Conservation (phyloP, 2,888 invertebrate species). For the Apocheima hispidaria region DNA sequence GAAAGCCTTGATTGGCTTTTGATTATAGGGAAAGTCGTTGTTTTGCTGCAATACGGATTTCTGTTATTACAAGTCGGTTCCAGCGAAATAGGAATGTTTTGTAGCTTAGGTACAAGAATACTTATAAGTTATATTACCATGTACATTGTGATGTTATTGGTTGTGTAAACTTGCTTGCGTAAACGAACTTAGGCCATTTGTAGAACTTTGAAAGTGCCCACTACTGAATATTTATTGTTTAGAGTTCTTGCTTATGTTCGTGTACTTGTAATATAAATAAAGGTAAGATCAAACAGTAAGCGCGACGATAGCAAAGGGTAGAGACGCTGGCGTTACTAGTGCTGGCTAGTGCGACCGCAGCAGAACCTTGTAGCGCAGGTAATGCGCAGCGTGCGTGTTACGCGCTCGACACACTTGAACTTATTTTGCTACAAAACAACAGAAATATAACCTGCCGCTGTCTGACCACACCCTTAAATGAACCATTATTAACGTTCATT, state of each 20-base stretch:
- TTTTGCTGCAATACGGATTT: constrained; percentile 20
- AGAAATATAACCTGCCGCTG: too few species aligned
- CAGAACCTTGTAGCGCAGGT: too few species aligned
- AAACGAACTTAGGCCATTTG: background rate
- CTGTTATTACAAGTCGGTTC: constrained; percentile 17
- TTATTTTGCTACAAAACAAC: too few species aligned
- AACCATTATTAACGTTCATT: too few species aligned
- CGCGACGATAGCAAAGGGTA: background rate
- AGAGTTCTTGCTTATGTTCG: background rate
- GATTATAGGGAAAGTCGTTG: constrained; percentile 46
- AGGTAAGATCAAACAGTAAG: background rate
- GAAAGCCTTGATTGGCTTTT: constrained; percentile 49
- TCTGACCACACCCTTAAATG: too few species aligned
- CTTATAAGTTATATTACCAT: constrained; percentile 4
- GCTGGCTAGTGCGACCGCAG: background rate
- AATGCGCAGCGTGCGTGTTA: too few species aligned
- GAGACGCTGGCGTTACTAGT: background rate
- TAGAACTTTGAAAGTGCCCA: constrained; percentile 8
- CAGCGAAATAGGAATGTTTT: constrained; percentile 22
- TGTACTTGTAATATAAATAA: background rate
- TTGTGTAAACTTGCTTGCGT: background rate
- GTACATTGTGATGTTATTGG: too few species aligned
- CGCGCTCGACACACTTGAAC: too few species aligned
- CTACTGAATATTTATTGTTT: constrained; percentile 1
- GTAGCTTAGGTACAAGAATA: constrained; percentile 23